Base-by-base conservation (phyloP, 2,797 vertebrate genomes). In the Anisognathus igniventris region DNA sequence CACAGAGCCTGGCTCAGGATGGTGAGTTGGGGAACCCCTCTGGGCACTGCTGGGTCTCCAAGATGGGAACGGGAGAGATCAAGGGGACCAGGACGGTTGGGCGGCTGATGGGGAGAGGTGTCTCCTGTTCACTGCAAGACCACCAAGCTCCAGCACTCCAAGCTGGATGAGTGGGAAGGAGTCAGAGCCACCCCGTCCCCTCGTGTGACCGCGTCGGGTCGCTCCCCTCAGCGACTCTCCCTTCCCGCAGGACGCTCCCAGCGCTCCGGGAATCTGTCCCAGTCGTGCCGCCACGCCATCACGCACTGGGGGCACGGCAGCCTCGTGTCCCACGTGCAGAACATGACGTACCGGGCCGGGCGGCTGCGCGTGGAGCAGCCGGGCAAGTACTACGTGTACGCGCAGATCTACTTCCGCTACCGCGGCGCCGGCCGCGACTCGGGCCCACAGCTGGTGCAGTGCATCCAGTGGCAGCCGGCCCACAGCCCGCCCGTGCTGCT, bases 381-480 rank as follows among this genome's bases (percentile, higher is more conserved):
- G 2, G 99, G 99, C 75, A 98, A 98, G 57, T 99, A 99, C 98
- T 99, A 99, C 90, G 94, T 99, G 93, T 99, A 99, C 90, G 98
- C 98, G 4, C 98, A 98, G 98, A 98, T 99, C 78, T 99, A 99
- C 86, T 99, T 99, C 85, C 98, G 98, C 86, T 99, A 99, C 94
- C 54, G 98, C 7, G 86, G 96, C 2, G 12, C 66, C 8, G 1
- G 62, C 28, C 42, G 53, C 2, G 91, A 62, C 24, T 97, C 98
- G 2, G 98, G 98, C 93, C 98, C 98, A 45, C 98, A 99, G 97
- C 98, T 99, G 56, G 98, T 99, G 37, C 98, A 99, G 97, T 99
- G 98, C 56, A 98, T 99, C 97, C 98, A 99, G 94, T 98, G 98
- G 98, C 98, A 98, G 96, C 98, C 98, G 0, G 97, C 98, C 51